These are phyloP conservation scores for Chrysotoxum bicinctum DNA, from an alignment of 2,888 invertebrate genomes.

Conservation along the genomic window DNA sequence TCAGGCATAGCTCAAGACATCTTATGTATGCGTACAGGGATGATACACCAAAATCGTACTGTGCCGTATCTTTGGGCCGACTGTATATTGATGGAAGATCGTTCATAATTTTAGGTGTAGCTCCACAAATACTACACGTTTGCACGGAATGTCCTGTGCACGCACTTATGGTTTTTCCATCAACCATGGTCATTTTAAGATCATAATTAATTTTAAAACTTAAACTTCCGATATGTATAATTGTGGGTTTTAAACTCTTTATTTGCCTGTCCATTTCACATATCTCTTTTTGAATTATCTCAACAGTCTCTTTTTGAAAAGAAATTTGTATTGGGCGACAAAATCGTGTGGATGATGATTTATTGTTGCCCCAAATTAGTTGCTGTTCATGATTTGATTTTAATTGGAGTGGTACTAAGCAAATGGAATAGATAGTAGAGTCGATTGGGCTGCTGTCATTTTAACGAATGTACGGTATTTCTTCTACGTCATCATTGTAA, in stretches of 20 bases:
- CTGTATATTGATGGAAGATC: background rate
- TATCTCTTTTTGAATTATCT: too few species aligned
- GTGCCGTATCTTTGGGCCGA: background rate
- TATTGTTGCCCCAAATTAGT: too few species aligned
- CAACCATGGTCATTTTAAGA: background rate
- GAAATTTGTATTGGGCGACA: too few species aligned
- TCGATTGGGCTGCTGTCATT: too few species aligned
- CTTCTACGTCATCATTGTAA: too few species aligned
- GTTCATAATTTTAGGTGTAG: background rate
- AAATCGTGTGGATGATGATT: too few species aligned
- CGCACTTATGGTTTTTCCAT: background rate
- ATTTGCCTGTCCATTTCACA: too few species aligned
- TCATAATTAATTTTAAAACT: background rate
- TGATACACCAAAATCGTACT: background rate
- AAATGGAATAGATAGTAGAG: too few species aligned
- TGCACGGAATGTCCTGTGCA: background rate
- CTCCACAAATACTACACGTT: background rate
- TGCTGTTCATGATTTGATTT: too few species aligned
- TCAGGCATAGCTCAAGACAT: background rate
- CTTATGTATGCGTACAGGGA: background rate
- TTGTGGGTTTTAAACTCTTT: background rate
- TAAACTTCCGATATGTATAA: background rate
- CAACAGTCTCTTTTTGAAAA: too few species aligned
- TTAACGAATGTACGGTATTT: too few species aligned
- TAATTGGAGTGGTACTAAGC: too few species aligned